phyloP scores from a whole-genome alignment of 2,113 vertebrate species.

The Equus quagga region DNA sequence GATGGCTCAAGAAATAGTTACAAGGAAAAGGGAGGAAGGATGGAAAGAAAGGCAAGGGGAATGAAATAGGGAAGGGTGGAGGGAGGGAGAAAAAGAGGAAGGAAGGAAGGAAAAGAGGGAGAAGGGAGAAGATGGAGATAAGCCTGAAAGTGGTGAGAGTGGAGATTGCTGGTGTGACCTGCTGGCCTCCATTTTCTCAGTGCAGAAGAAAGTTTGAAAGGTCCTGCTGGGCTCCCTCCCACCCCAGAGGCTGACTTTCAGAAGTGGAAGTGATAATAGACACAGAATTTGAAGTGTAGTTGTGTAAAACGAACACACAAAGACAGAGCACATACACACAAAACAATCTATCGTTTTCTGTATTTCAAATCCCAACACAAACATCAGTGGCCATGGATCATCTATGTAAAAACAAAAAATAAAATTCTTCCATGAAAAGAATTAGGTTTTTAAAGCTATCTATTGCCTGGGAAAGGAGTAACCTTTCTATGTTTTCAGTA shows the following conservation, averaged over 20 bases:
- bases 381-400: not conserved
- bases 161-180: not conserved
- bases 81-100: too few species aligned
- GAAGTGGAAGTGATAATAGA: not conserved
- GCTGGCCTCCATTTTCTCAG: not conserved
- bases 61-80: not conserved
- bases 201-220: not conserved
- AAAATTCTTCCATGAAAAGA: not conserved
- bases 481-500: not conserved
- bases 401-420: not conserved
- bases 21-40: not conserved
- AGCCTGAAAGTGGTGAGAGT: not conserved
- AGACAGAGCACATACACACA: not conserved
- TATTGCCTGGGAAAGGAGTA: not conserved
- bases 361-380: not conserved
- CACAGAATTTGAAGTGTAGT: not conserved
- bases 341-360: not conserved
- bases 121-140: not conserved
- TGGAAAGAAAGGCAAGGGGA: not conserved
- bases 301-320: not conserved
- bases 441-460: not conserved
- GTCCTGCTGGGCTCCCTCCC: not conserved
- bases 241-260: not conserved
- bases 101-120: not conserved
- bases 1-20: not conserved